phyloP scores from a whole-genome alignment of 2,113 vertebrate genomes.

The Vidua macroura region DNA sequence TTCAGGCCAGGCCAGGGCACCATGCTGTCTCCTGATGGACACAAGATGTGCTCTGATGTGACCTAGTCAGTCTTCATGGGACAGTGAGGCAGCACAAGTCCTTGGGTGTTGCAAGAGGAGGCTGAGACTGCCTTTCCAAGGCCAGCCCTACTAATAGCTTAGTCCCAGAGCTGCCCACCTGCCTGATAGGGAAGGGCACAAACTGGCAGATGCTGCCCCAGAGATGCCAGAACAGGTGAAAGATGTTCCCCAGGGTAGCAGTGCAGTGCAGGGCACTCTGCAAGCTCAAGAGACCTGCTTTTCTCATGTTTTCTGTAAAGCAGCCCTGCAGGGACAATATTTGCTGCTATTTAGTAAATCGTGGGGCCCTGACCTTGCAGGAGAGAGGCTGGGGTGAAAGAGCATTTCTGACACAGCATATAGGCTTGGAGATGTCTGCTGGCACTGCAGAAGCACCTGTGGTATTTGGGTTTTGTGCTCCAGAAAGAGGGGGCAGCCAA shows the following conservation, averaged over 20 bases:
- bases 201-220: not conserved
- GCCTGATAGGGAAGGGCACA: not conserved
- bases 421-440: not conserved
- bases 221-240: not conserved
- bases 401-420: not conserved
- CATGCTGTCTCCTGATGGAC: not conserved
- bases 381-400: not conserved
- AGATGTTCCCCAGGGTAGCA: fast-evolving
- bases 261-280: not conserved
- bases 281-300: not conserved
- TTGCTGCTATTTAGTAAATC: not conserved
- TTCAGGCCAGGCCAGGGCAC: not conserved
- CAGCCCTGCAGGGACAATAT: not conserved
- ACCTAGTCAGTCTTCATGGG: not conserved
- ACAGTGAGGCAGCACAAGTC: not conserved
- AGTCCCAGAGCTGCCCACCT: fast-evolving
- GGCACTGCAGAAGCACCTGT: not conserved
- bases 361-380: not conserved
- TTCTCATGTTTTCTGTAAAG: not conserved
- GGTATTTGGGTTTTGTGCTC: not conserved
- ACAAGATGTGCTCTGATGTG: not conserved
- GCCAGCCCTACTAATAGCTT: not conserved
- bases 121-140: not conserved
- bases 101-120: not conserved
- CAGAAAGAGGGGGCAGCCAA: not conserved